Evolutionary conservation across 2,113 vertebrate species (phyloP), one percentile per base, ranked within the genome.

Genomic region (Coptodon bakossiorum): DNA sequence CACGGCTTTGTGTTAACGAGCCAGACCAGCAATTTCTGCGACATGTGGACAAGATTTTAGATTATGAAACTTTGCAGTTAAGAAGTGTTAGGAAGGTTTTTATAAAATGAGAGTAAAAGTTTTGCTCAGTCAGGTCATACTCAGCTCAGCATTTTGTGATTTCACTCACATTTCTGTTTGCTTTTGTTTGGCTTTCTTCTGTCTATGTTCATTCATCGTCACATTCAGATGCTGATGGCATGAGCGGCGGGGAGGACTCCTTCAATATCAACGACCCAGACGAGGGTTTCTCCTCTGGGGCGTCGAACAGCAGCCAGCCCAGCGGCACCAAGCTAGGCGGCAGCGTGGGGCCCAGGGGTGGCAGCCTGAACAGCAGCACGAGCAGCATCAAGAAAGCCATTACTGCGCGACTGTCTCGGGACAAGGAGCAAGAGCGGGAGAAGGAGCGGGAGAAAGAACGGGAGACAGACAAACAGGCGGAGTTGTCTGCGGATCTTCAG

Each of bases 281-380:
- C 27, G 98, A 99, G 95, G 98, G 98, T 34, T 99, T 99, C 96
- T 99, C 98, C 82, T 99, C 98, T 1, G 98, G 98, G 85, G 98
- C 98, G 10, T 99, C 98, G 10, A 98, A 98, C 96, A 99, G 98
- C 97, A 99, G 98, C 95, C 98, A 99, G 94, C 98, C 98, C 89
- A 88, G 95, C 43, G 97, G 97, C 87, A 96, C 97, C 95, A 98
- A 97, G 93, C 93, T 93, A 2, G 80, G 91, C 10, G 40, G 93
- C 56, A 36, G 92, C 22, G 91, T 94, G n/a, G 95, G 95, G 27
- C 93, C 14, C 12, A 85, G 86, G 87, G 90, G 95, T 82, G 71
- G 96, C 94, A 92, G 95, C 91, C 97, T 97, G 90, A 98, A 96
- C 94, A 96, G 97, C 94, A 97, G 93, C 90, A 86, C 94, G 63